Conservation (phyloP, 2,113 vertebrate genomes). For the Acrocephalus kingi region DNA sequence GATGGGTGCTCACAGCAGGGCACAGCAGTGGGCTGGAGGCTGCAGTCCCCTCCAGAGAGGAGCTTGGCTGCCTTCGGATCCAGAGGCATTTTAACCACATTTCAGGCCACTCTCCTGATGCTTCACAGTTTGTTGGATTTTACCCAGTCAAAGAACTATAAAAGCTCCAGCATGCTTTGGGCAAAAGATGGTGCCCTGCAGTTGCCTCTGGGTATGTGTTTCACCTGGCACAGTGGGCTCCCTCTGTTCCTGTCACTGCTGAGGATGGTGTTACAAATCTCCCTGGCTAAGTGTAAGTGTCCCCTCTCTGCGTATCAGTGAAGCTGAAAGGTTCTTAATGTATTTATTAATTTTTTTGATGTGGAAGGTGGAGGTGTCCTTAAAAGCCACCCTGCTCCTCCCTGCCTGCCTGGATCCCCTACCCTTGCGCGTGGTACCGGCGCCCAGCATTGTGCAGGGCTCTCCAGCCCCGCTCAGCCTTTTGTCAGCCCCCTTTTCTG, state of each 20-base stretch:
- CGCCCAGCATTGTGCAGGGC: constrained; percentile 22
- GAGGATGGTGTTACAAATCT: background rate
- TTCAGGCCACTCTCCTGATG: background rate
- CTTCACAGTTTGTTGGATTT: background rate
- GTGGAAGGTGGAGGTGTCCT: background rate
- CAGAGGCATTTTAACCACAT: background rate
- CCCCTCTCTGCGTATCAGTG: accelerated
- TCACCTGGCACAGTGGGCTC: background rate
- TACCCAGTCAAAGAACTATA: accelerated
- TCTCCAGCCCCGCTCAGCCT: constrained; percentile 45
- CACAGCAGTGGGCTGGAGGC: no score
- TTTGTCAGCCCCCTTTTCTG: constrained; percentile 65
- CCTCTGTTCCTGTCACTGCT: accelerated
- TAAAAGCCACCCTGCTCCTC: background rate
- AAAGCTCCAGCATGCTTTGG: background rate
- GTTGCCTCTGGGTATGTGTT: accelerated
- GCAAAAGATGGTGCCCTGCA: background rate
- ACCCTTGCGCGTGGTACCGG: background rate
- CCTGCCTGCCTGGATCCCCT: background rate
- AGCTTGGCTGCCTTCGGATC: background rate
- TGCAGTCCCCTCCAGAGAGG: background rate
- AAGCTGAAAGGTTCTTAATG: accelerated
- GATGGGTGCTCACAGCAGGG: accelerated
- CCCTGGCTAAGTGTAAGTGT: accelerated
- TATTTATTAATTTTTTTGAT: accelerated